Conservation (phyloP, 2,113 vertebrate species). For the Pleuronectes platessa region DNA sequence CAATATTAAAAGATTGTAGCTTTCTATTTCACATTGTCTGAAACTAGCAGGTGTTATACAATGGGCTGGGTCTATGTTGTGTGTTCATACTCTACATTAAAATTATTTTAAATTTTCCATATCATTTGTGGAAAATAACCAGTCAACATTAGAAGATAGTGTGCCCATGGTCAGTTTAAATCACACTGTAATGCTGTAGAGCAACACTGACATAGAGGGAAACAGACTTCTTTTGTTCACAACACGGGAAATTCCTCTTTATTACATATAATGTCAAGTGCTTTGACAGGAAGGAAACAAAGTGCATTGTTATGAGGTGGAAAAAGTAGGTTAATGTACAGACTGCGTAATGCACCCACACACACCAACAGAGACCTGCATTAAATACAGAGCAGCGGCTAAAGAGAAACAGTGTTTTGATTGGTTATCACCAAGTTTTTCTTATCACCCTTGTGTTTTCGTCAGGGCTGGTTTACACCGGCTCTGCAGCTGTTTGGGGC, state of each 20-base stretch:
- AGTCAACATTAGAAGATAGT: no score
- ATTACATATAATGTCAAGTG: neutral
- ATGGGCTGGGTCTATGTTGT: neutral
- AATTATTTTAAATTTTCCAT: neutral
- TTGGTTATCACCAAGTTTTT: conserved; percentile 46
- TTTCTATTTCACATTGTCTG: neutral
- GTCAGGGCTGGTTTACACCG: conserved; percentile 26
- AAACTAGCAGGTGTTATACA: neutral
- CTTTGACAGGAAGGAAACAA: conserved; percentile 41
- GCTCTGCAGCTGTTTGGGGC: conserved; percentile 32
- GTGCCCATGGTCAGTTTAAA: no score
- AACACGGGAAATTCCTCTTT: conserved; percentile 10
- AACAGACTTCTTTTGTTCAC: neutral
- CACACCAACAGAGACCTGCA: conserved; percentile 16
- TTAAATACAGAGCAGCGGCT: neutral
- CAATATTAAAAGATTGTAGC: neutral
- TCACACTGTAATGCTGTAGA: neutral
- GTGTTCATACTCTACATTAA: neutral
- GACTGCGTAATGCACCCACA: neutral
- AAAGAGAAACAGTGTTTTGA: conserved; percentile 31
- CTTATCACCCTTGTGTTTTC: conserved; percentile 48
- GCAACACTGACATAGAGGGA: neutral
- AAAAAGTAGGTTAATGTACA: conserved; percentile 17
- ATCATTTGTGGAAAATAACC: neutral
- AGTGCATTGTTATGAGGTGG: conserved; percentile 13